These are phyloP conservation scores for Icerya purchasi DNA, from an alignment of 2,888 invertebrate species.

Conservation along the genomic window DNA sequence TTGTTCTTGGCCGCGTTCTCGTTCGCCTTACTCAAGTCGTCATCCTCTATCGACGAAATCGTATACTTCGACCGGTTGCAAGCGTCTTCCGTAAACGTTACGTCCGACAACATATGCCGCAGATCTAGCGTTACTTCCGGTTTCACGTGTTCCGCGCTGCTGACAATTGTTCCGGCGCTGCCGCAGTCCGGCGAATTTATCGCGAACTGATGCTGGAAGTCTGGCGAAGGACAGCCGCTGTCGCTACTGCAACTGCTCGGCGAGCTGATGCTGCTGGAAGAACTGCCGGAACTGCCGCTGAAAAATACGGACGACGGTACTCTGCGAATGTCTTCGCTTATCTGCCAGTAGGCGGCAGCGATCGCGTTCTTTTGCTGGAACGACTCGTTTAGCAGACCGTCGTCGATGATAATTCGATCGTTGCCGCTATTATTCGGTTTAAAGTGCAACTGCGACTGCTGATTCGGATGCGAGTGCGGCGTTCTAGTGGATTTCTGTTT, in stretches of 20 bases:
- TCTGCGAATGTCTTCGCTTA: constrained; percentile 12
- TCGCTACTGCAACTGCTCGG: constrained; percentile 1
- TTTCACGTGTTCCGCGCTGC: constrained; percentile 22
- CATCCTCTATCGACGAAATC: constrained; percentile 24
- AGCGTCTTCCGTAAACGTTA: constrained; percentile 26
- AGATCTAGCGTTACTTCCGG: constrained; percentile 41
- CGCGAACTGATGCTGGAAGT: constrained; percentile 9
- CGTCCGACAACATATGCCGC: constrained; percentile 35
- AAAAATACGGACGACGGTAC: neutral
- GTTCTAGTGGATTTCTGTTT: neutral
- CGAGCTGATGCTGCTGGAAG: neutral
- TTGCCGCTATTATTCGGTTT: too few relatives aligned
- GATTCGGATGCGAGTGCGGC: neutral
- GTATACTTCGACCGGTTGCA: neutral
- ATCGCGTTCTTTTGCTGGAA: neutral
- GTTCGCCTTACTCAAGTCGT: constrained; percentile 5
- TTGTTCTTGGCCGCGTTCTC: neutral
- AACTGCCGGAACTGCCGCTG: neutral
- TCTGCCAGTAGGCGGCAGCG: too few relatives aligned
- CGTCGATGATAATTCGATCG: neutral
- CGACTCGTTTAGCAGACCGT: neutral
- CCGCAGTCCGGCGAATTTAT: constrained; percentile 14
- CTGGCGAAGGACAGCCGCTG: constrained; percentile 11
- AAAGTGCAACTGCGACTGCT: neutral
- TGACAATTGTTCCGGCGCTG: neutral